Evolutionary conservation across 2,113 vertebrate species (phyloP).

Genomic region (Glaucidium brasilianum): DNA sequence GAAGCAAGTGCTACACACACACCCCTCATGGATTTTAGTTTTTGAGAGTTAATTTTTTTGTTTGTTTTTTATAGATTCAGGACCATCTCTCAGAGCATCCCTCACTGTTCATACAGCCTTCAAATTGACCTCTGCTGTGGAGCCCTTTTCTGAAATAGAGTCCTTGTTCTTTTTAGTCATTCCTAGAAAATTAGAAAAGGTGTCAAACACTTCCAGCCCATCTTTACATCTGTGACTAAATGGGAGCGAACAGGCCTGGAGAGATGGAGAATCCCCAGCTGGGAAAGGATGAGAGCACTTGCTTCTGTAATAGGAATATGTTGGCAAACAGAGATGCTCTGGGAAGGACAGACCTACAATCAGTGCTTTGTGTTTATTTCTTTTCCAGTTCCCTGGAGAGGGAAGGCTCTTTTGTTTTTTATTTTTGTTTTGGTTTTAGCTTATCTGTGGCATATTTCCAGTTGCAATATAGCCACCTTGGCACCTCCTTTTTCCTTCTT

Average conservation of each 20-base stretch:
- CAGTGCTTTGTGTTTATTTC: neutral
- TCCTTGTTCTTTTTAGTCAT: neutral
- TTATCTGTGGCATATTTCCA: neutral
- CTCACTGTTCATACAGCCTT: neutral
- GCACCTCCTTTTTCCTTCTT: neutral
- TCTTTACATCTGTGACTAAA: neutral
- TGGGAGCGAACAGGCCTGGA: neutral
- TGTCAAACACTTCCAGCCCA: neutral
- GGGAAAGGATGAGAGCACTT: constrained; percentile 14
- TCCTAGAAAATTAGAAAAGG: neutral
- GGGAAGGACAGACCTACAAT: neutral
- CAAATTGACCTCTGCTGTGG: neutral
- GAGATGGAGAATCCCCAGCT: neutral
- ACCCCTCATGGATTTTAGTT: neutral
- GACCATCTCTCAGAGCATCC: neutral
- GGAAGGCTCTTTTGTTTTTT: neutral
- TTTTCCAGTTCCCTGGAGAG: neutral
- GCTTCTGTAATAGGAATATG: neutral
- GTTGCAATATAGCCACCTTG: neutral
- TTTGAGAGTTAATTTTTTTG: neutral
- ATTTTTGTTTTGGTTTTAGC: neutral
- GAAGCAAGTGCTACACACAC: neutral
- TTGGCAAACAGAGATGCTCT: neutral
- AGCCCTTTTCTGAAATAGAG: neutral
- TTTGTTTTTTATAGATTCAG: neutral